Conservation (phyloP, 2,797 vertebrate genomes). For the Myotis myotis region DNA sequence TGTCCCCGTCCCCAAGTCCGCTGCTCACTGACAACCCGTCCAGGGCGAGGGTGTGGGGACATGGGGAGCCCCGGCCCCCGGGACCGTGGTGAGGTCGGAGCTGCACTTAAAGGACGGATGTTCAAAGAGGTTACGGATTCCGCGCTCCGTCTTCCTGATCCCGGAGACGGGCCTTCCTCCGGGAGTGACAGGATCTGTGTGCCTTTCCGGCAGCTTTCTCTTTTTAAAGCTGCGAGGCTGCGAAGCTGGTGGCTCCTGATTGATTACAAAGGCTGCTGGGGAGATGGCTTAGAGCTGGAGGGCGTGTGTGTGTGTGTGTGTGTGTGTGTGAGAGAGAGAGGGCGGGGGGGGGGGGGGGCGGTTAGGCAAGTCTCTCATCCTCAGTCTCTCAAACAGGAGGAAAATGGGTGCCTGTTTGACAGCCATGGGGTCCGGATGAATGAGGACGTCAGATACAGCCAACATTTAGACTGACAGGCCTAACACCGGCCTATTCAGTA, state of each 20-base stretch:
- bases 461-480: background rate
- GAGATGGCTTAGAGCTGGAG: conserved; percentile 14
- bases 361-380: background rate
- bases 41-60: conserved; percentile 73
- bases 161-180: conserved; percentile 46
- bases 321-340: background rate
- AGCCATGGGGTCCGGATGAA: background rate
- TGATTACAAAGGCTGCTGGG: conserved; percentile 47
- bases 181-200: conserved; percentile 55
- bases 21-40: conserved; percentile 43
- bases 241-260: conserved; percentile 8
- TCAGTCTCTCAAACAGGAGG: background rate
- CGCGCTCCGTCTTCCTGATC: conserved; percentile 76
- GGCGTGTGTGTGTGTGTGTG: background rate
- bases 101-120: conserved; percentile 79
- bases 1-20: background rate
- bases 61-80: conserved; percentile 77
- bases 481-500: background rate
- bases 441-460: background rate
- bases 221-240: background rate
- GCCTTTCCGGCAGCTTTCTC: conserved; percentile 44
- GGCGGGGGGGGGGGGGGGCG: too few species aligned
- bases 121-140: conserved; percentile 83
- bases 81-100: conserved; percentile 77
- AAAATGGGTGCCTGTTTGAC: background rate